Percentiles rank a stretch among this genome's conserved stretches.
Evolutionary conservation across 2,888 invertebrate species (phyloP).

Genomic region (Synanthedon andrenaeformis): DNA sequence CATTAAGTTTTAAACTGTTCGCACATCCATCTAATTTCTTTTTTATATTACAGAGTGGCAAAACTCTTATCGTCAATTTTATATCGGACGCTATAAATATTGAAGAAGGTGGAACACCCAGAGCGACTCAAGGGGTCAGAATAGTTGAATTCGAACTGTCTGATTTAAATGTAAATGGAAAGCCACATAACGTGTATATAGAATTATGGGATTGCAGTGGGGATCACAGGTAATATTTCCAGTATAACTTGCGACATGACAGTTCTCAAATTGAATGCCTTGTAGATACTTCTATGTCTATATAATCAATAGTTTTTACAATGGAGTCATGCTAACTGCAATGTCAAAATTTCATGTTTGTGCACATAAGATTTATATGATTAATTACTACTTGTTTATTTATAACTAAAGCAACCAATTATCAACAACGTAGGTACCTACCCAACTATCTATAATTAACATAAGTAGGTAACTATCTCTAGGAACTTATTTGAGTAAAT

Average conservation of each 20-base stretch:
- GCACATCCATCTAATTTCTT: too few species aligned
- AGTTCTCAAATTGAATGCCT: not conserved
- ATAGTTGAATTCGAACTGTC: conserved; percentile 82
- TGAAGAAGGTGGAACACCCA: conserved; percentile 72
- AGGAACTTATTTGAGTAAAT: too few species aligned
- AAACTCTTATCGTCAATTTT: conserved; percentile 77
- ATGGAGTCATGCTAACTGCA: not conserved
- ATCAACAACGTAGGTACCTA: too few species aligned
- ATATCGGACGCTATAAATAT: conserved; percentile 75
- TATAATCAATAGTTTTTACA: not conserved
- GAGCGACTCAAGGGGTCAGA: conserved; percentile 79
- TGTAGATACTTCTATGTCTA: not conserved
- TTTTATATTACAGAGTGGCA: conserved; percentile 72
- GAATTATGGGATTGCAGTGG: conserved; percentile 87
- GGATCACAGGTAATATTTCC: conserved; percentile 71
- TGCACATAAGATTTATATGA: not conserved
- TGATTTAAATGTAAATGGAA: conserved; percentile 70
- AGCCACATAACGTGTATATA: conserved; percentile 73
- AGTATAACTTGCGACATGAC: too few species aligned
- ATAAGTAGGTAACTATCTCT: too few species aligned
- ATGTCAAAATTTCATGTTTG: not conserved
- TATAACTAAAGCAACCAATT: too few species aligned
- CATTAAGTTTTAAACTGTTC: too few species aligned
- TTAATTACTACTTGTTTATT: too few species aligned
- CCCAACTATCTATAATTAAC: too few species aligned